Evolutionary conservation across 2,888 invertebrate genomes (phyloP), one percentile per base, ranked within the genome.

Genomic region (Adineta ricciae): DNA sequence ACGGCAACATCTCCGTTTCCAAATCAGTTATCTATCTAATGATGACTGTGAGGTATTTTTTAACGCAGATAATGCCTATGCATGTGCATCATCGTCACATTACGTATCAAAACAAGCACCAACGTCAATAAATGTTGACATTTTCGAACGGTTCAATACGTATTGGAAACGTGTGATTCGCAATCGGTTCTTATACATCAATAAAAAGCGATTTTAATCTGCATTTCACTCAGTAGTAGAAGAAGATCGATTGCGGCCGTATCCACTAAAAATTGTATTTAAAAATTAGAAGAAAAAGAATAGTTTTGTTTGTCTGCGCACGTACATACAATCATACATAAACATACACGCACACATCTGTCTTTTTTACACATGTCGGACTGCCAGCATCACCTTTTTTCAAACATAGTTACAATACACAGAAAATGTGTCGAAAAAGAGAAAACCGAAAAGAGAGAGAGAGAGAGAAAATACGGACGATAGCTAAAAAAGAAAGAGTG

Each of bases 221-320:
- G n/a, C n/a, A n/a, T 46, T 46, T 46, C 46, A 46, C 11, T 8
- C 46, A 46, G 11, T 8, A 50, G 14, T 50, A 2, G 19, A 50
- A 19, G 19, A 64, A 64, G 14, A 1, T n/a, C 1, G 32, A n/a
- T 27, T 64, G n/a, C 64, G 64, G 64, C 32, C 64, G 64, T 64
- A 64, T 64, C 64, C 64, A 64, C 64, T 64, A 64, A 64, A 64
- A 64, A 64, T 64, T 64, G 64, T 64, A 64, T 64, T 64, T 64
- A 64, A 64, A 64, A 64, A 56, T 64, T 64, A 64, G 64, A n/a
- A 64, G 64, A 64, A 64, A 64, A 64, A 64, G 64, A 64, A 64
- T 64, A 64, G 16, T 9, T 64, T 64, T 64, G 64, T 64, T 64
- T 64, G 64, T 64, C 64, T 64, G 64, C 32, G 64, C n/a, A 64